Evolutionary conservation across 35 echinoderm and acorn worm species (phyloP), one percentile per base, ranked within the genome.

Genomic region (Apostichopus californicus): DNA sequence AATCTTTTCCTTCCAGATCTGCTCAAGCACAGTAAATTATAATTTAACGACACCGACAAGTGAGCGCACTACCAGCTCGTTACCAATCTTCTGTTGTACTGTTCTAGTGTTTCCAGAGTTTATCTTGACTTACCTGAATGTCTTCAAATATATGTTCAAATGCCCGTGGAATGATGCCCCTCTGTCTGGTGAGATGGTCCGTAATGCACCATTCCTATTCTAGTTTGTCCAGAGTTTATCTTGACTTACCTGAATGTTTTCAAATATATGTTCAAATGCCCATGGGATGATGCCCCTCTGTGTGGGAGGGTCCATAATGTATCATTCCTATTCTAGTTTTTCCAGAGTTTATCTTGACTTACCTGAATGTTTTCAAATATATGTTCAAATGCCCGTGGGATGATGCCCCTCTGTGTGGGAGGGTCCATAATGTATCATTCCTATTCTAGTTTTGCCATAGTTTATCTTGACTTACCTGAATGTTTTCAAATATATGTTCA

Each of bases 401-500:
- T 98, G 60, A 98, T 96, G 7, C 97, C 95, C 9, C 97, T 77
- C 34, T 98, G 97, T 25, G 97, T 95, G 22, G 95, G n/a, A 17
- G 97, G 97, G 88, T 98, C 93, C 56, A 93, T 94, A 75, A 98
- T 98, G 21, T n/a, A n/a, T n/a, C n/a, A n/a, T n/a, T n/a, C 28
- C 58, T 12, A 7, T 60, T 5, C 58, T 9, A 1, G 2, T 61
- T 61, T 9, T 61, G 10, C 58, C 0, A 12, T 0, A 61, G 12
- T 8, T 1, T 61, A 12, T 12, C 58, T 9, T 61, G 8, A 61
- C 94, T 25, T 87, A 95, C 94, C 92, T 95, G 96, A 56, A 98
- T 96, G 73, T 96, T 98, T 83, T 98, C 97, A 98, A 98, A 98
- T 92, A 98, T 98, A 83, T 98, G 97, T 79, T 98, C 97, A 92